Base-by-base conservation (phyloP, 2,797 vertebrate species). In the Jordanella pulchra region DNA sequence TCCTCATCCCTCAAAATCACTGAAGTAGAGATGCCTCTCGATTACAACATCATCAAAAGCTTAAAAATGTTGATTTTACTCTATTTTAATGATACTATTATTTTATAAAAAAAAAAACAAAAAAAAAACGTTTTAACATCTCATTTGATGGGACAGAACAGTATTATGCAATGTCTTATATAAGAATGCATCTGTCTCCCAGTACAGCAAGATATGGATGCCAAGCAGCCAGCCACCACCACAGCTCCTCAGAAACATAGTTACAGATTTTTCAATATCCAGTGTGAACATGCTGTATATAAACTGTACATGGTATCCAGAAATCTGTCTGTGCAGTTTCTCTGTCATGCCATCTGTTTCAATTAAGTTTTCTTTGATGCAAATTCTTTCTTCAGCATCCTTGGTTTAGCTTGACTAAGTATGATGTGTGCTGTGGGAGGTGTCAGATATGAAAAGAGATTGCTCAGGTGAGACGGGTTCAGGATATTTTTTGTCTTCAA, bases 171-270 rank as follows among this genome's bases (percentile, higher is more conserved):
- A 94, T 79, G 75, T 69, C 84, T 95, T 95, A 93, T 87, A 86
- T 94, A 94, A 95, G 88, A 92, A 91, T 90, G 92, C 91, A 92
- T 94, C 93, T 94, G 92, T 92, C 90, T 93, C 87, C 83, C 89
- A 77, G 85, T 87, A 85, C 87, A 85, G 83, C 77, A 91, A 84
- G 89, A 87, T 90, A 89, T 92, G 91, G 89, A 91, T 90, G 89
- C 91, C 82, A 89, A 89, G 65, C 72, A 87, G 80, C 75, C 83
- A 89, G 82, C 79, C 81, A 68, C 88, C 80, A 83, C 83, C 84
- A 83, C 86, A 89, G 79, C 72, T 81, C 80, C 76, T 86, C 75
- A 78, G 84, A 86, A 87, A 80, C 84, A 81, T 65, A 64, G 81
- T 72, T 87, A 60, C 84, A 81, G 83, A 89, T 80, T 86, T 63